Evolutionary conservation across 2,888 invertebrate species (phyloP).

Genomic region (Piscicola geometra): DNA sequence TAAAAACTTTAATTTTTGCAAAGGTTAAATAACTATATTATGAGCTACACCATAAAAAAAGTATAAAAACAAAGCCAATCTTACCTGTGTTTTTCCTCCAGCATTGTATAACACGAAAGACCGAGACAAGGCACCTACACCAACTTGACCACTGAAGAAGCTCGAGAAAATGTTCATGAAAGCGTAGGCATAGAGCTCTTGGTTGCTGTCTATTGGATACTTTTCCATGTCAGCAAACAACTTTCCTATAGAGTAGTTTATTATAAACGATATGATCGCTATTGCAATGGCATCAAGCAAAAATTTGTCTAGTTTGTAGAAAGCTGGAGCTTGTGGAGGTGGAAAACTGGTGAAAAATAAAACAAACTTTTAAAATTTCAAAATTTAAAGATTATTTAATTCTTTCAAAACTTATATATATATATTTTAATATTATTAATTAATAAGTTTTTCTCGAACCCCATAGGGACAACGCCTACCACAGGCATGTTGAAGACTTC

Average conservation of each 20-base stretch:
- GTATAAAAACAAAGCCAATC: too few species aligned
- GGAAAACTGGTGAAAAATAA: slow-evolving; percentile 52
- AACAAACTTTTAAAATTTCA: too few species aligned
- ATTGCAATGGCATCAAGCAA: slow-evolving; percentile 58
- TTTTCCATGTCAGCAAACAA: slow-evolving; percentile 58
- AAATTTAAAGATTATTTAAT: too few species aligned
- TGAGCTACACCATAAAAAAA: too few species aligned
- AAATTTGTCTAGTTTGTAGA: slow-evolving; percentile 65
- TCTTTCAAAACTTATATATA: too few species aligned
- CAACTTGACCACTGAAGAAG: slow-evolving; percentile 58
- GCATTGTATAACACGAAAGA: slow-evolving; percentile 69
- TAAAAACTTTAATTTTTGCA: too few species aligned
- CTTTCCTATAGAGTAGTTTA: slow-evolving; percentile 59
- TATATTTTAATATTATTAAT: too few species aligned
- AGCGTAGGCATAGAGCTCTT: slow-evolving; percentile 51
- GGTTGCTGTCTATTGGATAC: slow-evolving; percentile 58
- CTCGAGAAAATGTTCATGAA: slow-evolving; percentile 25
- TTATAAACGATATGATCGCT: slow-evolving; percentile 58
- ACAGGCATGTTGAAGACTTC: slow-evolving; percentile 63
- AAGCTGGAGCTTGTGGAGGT: slow-evolving; percentile 47
- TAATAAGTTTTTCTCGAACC: too few species aligned
- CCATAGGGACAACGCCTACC: slow-evolving; percentile 75
- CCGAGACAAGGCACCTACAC: slow-evolving; percentile 58
- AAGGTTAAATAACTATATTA: too few species aligned
- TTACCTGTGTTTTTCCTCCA: slow-evolving; percentile 76